phyloP scores from a whole-genome alignment of 1,140 invertebrate species.

The Dreissena polymorpha region DNA sequence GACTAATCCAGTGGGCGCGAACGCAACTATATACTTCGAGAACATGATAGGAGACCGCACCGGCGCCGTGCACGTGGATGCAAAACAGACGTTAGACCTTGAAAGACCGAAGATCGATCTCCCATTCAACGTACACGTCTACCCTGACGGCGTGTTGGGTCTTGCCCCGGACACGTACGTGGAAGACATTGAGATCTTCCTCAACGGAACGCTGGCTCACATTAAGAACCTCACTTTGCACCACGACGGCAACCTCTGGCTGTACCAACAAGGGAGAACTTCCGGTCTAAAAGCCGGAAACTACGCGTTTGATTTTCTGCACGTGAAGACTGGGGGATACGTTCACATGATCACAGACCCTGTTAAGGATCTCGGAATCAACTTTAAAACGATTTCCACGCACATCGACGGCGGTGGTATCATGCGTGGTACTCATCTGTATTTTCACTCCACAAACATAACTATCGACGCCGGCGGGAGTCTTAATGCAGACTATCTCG shows the following conservation, averaged over 20 bases:
- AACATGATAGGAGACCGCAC: constrained; percentile 74
- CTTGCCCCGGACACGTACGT: constrained; percentile 67
- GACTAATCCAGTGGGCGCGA: constrained; percentile 60
- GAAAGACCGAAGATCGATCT: constrained; percentile 65
- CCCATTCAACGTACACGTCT: constrained; percentile 71
- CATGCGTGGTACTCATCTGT: constrained; percentile 66
- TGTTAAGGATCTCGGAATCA: constrained; percentile 62
- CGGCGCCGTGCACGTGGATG: constrained; percentile 68
- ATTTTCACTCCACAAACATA: constrained; percentile 65
- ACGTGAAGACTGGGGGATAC: constrained; percentile 68
- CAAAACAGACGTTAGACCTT: constrained; percentile 67
- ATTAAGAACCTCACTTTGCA: constrained; percentile 70
- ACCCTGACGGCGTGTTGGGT: constrained; percentile 66
- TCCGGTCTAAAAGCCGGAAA: constrained; percentile 52
- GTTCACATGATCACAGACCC: constrained; percentile 71
- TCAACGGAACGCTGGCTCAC: constrained; percentile 70
- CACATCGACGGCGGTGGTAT: constrained; percentile 70
- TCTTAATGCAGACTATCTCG: constrained; percentile 67
- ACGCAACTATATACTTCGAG: constrained; percentile 62
- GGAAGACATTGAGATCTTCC: constrained; percentile 67
- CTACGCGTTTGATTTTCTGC: constrained; percentile 66
- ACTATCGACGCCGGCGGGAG: constrained; percentile 67
- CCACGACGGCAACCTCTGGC: constrained; percentile 65
- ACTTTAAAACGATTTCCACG: constrained; percentile 59
- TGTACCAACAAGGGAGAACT: constrained; percentile 65